Conservation (phyloP, 2,888 invertebrate genomes). For the Phlogophora meticulosa region DNA sequence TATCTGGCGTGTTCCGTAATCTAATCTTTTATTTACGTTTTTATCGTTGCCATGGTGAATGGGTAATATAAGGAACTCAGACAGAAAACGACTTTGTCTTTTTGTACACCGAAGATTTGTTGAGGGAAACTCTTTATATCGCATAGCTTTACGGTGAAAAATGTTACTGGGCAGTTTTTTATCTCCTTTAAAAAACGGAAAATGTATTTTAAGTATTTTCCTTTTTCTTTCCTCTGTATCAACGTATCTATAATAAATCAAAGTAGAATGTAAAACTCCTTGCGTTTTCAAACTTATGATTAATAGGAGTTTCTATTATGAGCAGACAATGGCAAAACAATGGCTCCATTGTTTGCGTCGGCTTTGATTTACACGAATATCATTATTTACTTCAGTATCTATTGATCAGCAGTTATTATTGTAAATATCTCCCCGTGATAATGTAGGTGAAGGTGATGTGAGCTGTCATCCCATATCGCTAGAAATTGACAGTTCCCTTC, state of each 20-base stretch:
- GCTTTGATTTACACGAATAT: slow-evolving; percentile 25
- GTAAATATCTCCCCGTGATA: too few species aligned
- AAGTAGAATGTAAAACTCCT: slow-evolving; percentile 36
- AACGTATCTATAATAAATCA: slow-evolving; percentile 36
- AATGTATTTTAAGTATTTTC: background rate
- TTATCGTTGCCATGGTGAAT: slow-evolving; percentile 25
- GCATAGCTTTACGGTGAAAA: background rate
- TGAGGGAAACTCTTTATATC: background rate
- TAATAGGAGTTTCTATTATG: slow-evolving; percentile 49
- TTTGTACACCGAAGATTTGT: background rate
- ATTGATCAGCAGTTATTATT: slow-evolving; percentile 18
- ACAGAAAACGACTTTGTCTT: background rate
- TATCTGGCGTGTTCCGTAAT: slow-evolving; percentile 27
- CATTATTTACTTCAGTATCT: slow-evolving; percentile 20
- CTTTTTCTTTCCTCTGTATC: background rate
- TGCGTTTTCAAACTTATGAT: slow-evolving; percentile 48
- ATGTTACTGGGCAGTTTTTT: background rate
- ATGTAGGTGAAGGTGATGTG: too few species aligned
- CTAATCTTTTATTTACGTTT: slow-evolving; percentile 53
- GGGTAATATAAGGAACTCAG: background rate
- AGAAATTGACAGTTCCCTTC: too few species aligned
- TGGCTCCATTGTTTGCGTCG: slow-evolving; percentile 17
- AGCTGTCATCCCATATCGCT: too few species aligned
- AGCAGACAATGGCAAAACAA: slow-evolving; percentile 42
- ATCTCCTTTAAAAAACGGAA: background rate